Evolutionary conservation across 2,113 vertebrate species (phyloP).

Genomic region (Empidonax alnorum): DNA sequence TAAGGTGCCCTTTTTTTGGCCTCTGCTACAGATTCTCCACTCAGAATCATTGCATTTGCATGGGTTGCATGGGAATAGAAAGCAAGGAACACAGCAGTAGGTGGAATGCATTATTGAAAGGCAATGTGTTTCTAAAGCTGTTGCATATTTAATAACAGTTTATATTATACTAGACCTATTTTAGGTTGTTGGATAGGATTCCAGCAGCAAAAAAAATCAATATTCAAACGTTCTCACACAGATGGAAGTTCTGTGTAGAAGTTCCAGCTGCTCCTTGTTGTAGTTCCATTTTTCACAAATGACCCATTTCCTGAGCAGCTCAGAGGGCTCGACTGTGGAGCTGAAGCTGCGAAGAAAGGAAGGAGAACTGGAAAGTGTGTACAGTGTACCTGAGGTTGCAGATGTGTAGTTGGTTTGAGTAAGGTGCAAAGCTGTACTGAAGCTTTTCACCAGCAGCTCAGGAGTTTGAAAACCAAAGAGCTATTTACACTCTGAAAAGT

Average conservation of each 20-base stretch:
- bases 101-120: constrained; percentile 6
- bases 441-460: neutral
- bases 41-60: neutral
- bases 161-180: neutral
- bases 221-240: neutral
- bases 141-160: constrained; percentile 2
- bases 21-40: neutral
- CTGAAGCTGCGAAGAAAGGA: neutral
- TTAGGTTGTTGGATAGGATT: neutral
- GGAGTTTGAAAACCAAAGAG: neutral
- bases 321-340: neutral
- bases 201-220: neutral
- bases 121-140: neutral
- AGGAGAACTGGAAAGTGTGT: neutral
- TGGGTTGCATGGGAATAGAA: neutral
- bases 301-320: neutral
- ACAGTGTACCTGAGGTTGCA: neutral
- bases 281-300: neutral
- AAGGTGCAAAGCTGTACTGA: neutral
- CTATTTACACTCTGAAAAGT: neutral
- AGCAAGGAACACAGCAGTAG: neutral
- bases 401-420: neutral
- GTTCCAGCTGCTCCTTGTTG: neutral
- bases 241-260: neutral
- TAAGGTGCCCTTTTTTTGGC: neutral